Evolutionary conservation across 2,113 vertebrate species (phyloP).

Genomic region (Oceanites oceanicus): DNA sequence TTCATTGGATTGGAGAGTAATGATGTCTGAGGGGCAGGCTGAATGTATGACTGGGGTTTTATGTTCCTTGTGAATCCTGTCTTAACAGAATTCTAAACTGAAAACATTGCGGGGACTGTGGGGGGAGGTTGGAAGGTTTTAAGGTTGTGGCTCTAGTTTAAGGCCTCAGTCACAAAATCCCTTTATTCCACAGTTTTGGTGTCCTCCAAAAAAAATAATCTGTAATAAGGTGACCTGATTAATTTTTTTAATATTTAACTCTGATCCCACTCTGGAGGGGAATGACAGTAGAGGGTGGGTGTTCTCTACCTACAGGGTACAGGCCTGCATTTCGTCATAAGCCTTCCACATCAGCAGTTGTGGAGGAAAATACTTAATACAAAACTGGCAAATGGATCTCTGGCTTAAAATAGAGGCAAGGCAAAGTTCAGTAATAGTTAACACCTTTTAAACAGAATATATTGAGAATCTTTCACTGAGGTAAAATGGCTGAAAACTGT

Average conservation of each 20-base stretch:
- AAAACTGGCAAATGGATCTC: background rate
- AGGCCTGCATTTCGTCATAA: constrained; percentile 1
- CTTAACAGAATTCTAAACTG: background rate
- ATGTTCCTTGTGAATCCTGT: background rate
- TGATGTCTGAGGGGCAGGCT: background rate
- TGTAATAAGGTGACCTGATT: background rate
- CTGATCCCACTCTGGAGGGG: background rate
- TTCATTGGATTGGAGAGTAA: background rate
- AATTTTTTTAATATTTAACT: background rate
- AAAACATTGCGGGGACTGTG: background rate
- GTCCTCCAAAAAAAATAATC: background rate
- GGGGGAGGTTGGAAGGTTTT: background rate
- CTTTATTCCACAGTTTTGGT: background rate
- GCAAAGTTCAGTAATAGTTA: background rate
- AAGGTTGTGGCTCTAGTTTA: background rate
- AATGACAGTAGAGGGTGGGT: background rate
- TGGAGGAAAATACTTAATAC: background rate
- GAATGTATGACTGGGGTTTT: background rate
- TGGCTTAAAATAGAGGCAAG: background rate
- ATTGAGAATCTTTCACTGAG: background rate
- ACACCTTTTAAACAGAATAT: background rate
- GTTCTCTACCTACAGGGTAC: background rate
- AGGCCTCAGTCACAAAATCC: background rate
- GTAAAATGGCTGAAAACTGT: constrained; percentile 13
- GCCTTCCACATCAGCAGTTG: background rate